Percentiles rank a stretch among this genome's conserved stretches.
These are phyloP conservation scores for Conger conger DNA, from an alignment of 2,113 vertebrate species.

Conservation along the genomic window DNA sequence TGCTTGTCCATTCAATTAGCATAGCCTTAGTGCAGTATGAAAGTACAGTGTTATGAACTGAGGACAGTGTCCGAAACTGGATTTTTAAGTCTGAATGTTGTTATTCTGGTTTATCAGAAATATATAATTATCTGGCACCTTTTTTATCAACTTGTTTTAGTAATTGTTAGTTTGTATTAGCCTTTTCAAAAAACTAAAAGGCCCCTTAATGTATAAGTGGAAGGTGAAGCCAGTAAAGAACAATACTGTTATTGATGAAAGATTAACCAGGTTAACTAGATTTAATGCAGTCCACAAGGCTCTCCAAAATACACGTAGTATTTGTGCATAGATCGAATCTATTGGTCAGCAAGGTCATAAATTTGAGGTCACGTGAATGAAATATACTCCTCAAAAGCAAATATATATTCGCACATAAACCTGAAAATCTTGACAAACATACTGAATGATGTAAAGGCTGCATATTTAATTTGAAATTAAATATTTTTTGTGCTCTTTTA, in stretches of 20 bases:
- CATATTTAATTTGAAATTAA: background rate
- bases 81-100: background rate
- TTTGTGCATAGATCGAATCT: background rate
- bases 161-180: background rate
- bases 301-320: background rate
- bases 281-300: background rate
- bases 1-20: background rate
- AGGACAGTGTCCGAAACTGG: background rate
- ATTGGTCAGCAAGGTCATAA: background rate
- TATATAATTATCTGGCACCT: background rate
- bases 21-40: background rate
- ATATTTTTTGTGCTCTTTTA: background rate
- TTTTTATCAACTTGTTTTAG: background rate
- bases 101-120: background rate
- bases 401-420: background rate
- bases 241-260: background rate
- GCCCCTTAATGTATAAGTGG: background rate
- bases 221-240: background rate
- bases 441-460: background rate
- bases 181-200: background rate
- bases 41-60: background rate
- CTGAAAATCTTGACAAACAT: background rate
- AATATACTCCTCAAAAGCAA: background rate
- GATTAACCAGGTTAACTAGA: background rate
- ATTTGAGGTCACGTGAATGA: background rate